phyloP scores from a whole-genome alignment of 2,888 invertebrate genomes.

The Gisinianus flammeolus region DNA sequence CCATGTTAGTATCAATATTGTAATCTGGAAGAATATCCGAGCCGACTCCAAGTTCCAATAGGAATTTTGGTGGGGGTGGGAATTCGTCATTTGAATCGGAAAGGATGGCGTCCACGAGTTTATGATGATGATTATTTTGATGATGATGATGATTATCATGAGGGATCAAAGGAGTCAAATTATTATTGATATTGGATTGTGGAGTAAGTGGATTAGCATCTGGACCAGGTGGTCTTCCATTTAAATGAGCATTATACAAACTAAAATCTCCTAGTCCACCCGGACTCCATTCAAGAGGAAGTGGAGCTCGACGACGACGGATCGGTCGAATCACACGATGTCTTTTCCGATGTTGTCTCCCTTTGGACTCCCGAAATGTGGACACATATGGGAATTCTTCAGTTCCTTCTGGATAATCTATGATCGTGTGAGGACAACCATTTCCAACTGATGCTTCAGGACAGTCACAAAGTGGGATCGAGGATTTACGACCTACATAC shows the following conservation, averaged over 20 bases:
- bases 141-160: no score
- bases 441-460: not conserved
- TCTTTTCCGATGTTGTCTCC: not conserved
- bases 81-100: not conserved
- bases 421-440: not conserved
- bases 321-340: not conserved
- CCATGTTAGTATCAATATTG: not conserved
- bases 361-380: not conserved
- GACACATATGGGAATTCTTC: not conserved
- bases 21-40: no score
- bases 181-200: no score
- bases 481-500: not conserved
- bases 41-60: no score
- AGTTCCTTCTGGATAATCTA: not conserved
- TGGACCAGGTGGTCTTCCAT: not conserved
- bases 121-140: no score
- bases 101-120: not conserved
- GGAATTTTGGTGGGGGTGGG: slow-evolving; percentile 7
- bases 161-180: no score
- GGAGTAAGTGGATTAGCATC: not conserved
- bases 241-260: not conserved
- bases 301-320: not conserved
- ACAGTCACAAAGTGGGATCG: not conserved
- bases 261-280: slow-evolving; percentile 1
- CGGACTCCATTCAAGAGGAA: slow-evolving; percentile 6